These are phyloP conservation scores for Epistrophella euchroma DNA, from an alignment of 2,888 invertebrate genomes.

Conservation along the genomic window DNA sequence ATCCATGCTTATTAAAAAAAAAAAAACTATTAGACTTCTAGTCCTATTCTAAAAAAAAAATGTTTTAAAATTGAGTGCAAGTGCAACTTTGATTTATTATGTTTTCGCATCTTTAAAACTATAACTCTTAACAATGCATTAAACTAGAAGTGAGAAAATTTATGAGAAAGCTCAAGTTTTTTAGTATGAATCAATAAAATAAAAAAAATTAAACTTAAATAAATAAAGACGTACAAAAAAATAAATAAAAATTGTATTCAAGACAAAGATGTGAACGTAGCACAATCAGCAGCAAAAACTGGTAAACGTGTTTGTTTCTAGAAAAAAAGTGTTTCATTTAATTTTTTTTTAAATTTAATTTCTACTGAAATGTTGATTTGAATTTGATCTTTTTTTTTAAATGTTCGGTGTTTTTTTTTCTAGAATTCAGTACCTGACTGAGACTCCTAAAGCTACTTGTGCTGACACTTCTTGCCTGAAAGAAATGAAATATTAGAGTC, in stretches of 20 bases:
- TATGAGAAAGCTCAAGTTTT: constrained; percentile 56
- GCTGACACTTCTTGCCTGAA: constrained; percentile 95
- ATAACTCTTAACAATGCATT: constrained; percentile 62
- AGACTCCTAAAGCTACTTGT: constrained; percentile 96
- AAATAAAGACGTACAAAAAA: not conserved
- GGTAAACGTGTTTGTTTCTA: constrained; percentile 58
- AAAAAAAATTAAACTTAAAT: not conserved
- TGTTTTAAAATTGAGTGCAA: constrained; percentile 16
- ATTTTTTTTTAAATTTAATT: constrained; percentile 31
- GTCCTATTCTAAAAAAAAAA: constrained; percentile 40
- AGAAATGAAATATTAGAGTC: constrained; percentile 82
- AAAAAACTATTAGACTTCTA: constrained; percentile 5
- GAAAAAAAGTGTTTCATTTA: constrained; percentile 53
- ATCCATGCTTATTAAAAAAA: constrained; percentile 40
- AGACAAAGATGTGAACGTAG: constrained; percentile 65
- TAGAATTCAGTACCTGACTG: constrained; percentile 88
- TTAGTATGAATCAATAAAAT: constrained; percentile 33
- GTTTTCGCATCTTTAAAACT: constrained; percentile 25
- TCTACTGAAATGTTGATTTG: constrained; percentile 67
- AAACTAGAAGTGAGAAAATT: constrained; percentile 53
- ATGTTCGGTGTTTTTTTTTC: constrained; percentile 77
- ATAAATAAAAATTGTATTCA: constrained; percentile 36
- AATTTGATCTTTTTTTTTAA: constrained; percentile 32
- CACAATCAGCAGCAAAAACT: constrained; percentile 74
- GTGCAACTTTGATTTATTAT: not conserved